Evolutionary conservation across 2,888 invertebrate species (phyloP).

Genomic region (Leptarthrus brevirostris): DNA sequence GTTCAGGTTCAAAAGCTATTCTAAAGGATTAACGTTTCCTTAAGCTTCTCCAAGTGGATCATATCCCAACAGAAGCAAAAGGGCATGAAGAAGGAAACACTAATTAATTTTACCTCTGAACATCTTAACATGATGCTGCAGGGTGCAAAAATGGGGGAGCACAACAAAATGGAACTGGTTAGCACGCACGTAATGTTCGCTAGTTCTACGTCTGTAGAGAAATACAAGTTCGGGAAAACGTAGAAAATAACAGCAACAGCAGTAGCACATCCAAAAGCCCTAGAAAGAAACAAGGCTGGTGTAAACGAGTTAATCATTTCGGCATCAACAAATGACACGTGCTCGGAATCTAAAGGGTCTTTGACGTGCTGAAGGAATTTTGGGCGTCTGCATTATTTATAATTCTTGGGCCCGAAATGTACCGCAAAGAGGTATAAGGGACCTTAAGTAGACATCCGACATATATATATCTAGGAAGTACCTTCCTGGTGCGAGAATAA

Average conservation of each 20-base stretch:
- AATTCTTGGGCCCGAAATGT: slow-evolving; percentile 15
- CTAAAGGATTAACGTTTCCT: background rate
- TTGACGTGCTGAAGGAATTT: slow-evolving; percentile 41
- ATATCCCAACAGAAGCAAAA: slow-evolving; percentile 12
- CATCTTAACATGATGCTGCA: slow-evolving; percentile 47
- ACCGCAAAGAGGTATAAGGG: slow-evolving; percentile 32
- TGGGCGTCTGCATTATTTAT: slow-evolving; percentile 48
- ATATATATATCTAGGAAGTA: background rate
- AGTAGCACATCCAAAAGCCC: background rate
- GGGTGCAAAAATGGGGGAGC: slow-evolving; percentile 9
- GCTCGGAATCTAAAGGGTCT: slow-evolving; percentile 35
- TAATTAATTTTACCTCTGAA: slow-evolving; percentile 51
- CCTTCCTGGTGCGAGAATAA: background rate
- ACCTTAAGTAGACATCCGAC: slow-evolving; percentile 29
- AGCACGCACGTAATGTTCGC: slow-evolving; percentile 31
- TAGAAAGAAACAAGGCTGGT: slow-evolving; percentile 27
- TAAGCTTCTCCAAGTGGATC: background rate
- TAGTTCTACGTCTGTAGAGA: background rate
- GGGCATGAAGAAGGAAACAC: slow-evolving; percentile 46
- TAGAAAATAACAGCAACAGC: slow-evolving; percentile 24
- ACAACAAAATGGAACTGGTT: slow-evolving; percentile 3
- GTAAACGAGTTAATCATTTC: slow-evolving; percentile 52
- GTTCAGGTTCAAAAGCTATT: background rate
- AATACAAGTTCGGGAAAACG: background rate
- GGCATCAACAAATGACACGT: slow-evolving; percentile 53